Evolutionary conservation across 1,140 invertebrate species (phyloP), one percentile per base, ranked within the genome.

Genomic region (Globodera ellingtonae): DNA sequence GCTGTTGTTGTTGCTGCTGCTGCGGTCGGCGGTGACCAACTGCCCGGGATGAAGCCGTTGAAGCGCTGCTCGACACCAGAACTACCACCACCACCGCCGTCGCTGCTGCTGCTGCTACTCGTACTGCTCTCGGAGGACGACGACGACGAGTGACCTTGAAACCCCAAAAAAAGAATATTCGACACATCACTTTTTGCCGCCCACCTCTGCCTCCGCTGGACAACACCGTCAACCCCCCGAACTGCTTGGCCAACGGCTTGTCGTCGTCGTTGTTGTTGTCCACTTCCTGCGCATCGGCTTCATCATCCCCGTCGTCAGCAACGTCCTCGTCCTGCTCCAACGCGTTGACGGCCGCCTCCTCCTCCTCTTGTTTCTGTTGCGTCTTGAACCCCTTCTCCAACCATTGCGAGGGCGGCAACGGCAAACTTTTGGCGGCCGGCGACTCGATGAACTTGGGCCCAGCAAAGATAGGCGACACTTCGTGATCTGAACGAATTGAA

Each of bases 381-480:
- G 24, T 21, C 21, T 13, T 50, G 56, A 46, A 21, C 47, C 24
- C 82, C 15, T 70, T 46, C 21, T 70, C 66, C 21, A 82, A 47
- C 81, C 81, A 82, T 44, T 84, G 70, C n/a, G 72, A 46, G 6
- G 81, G 81, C 48, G 81, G 81, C 62, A 83, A 62, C 35, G 81
- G 81, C 46, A 82, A 70, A 56, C 73, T 83, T 52, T 82, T 82
- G 50, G 81, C 81, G 21, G 79, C 70, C 15, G 81, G 81, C 2
- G 81, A 82, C 18, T 84, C 81, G 18, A 69, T 67, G 50, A 82
- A 82, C 52, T 82, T 82, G 0, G 81, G 81, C 18, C 70, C 81
- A 15, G 81, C 81, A 69, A 83, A 82, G 8, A 82, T 21, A 3
- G 79, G 13, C 48, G 81, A 67, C 46, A 79, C 76, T 15, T 79